These are phyloP conservation scores for Aleadryas rufinucha DNA, from an alignment of 2,113 vertebrate species.

Conservation along the genomic window DNA sequence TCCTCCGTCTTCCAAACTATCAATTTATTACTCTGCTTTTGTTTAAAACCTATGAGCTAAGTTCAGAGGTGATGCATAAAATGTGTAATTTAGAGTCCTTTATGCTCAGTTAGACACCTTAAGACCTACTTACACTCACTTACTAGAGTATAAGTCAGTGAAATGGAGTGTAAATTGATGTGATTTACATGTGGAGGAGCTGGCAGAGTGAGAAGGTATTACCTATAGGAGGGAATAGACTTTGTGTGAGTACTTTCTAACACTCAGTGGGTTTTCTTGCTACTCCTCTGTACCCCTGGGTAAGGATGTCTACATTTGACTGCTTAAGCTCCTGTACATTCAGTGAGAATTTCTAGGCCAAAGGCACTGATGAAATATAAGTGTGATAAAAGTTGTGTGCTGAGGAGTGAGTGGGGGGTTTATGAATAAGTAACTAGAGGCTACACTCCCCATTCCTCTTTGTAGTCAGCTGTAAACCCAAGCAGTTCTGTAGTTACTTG, in stretches of 20 bases:
- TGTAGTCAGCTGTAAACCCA: not conserved
- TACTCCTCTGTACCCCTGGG: not conserved
- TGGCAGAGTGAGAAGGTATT: not conserved
- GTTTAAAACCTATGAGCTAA: constrained; percentile 23
- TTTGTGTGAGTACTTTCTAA: not conserved
- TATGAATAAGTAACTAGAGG: not conserved
- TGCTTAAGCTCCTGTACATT: not conserved
- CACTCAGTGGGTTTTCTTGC: not conserved
- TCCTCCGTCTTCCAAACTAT: not conserved
- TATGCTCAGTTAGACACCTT: constrained; percentile 44
- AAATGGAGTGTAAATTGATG: constrained; percentile 45
- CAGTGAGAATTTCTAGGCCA: not conserved
- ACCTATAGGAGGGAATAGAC: not conserved
- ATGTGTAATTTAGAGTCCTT: constrained; percentile 14
- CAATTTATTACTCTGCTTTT: not conserved
- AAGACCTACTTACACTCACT: constrained; percentile 33
- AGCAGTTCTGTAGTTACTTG: not conserved
- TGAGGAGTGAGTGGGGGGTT: not conserved
- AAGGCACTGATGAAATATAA: not conserved
- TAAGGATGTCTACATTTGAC: not conserved
- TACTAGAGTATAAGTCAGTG: constrained; percentile 37
- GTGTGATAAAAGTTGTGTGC: not conserved
- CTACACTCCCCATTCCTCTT: not conserved
- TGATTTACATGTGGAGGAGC: constrained; percentile 26
- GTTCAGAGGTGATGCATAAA: constrained; percentile 47